Evolutionary conservation across 1,140 invertebrate genomes (phyloP), one percentile per base, ranked within the genome.

Genomic region (Euura lappo): DNA sequence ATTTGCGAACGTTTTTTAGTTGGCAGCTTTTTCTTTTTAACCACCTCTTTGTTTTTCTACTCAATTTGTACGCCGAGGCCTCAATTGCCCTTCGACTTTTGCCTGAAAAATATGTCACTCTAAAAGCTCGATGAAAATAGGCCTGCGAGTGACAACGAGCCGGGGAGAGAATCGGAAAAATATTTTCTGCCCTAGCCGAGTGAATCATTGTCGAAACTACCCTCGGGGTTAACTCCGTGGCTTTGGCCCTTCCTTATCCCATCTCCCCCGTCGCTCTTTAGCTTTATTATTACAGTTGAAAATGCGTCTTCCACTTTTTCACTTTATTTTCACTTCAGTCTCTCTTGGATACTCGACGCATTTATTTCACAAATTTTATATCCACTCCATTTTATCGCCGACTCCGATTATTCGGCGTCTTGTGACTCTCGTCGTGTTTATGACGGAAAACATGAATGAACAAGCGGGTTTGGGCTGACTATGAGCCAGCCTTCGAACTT

Each of bases 191-290:
- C 6, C 51, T 60, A 60, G 51, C 51, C 51, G 51, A 60, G 51
- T 60, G 51, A 60, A 60, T 60, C 51, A 60, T 60, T 60, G 51
- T 60, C 51, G 51, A 60, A 60, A 60, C 51, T 60, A 60, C 51
- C 51, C 51, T n/a, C 10, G 51, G 51, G 51, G 51, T 60, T 60
- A 60, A 60, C 51, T 60, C 3, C 13, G 51, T 60, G 51, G 51
- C 51, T 60, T 60, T n/a, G 10, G 51, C 51, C 51, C 13, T 60
- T n/a, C 51, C 13, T 60, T n/a, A 11, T 60, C 13, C 13, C 3
- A 11, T 60, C 51, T 3, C 51, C 51, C 51, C 51, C 10, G 13
- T n/a, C 51, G 51, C 51, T 60, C 10, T 60, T 60, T 60, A 60
- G 51, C 3, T 60, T 8, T 2, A 60, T 11, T 11, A 11, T 11